Conservation (phyloP, 2,888 invertebrate species). For the Metallyticus violacea region DNA sequence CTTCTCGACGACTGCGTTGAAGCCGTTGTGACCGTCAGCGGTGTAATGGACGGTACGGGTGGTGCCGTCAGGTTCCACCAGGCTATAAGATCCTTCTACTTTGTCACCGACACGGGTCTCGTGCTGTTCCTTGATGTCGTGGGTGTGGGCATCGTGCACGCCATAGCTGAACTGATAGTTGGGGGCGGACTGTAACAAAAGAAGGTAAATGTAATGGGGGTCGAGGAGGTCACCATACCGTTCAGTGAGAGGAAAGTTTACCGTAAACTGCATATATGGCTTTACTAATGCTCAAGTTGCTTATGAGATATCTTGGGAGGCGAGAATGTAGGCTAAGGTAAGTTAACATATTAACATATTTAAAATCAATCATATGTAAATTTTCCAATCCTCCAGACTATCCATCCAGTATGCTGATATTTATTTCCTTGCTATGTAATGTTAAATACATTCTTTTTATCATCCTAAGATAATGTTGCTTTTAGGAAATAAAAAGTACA, state of each 20-base stretch:
- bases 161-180: background rate
- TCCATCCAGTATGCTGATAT: too few species aligned
- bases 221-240: background rate
- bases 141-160: background rate
- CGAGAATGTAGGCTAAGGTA: too few species aligned
- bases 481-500: too few species aligned
- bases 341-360: too few species aligned
- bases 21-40: constrained; percentile 50
- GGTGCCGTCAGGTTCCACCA: constrained; percentile 7
- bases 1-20: constrained; percentile 52
- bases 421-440: too few species aligned
- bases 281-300: background rate
- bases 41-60: constrained; percentile 56
- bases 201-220: too few species aligned
- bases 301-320: too few species aligned
- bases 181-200: background rate
- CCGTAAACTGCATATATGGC: background rate
- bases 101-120: background rate
- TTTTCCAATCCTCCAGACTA: too few species aligned
- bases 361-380: too few species aligned
- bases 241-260: background rate
- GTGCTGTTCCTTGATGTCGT: background rate
- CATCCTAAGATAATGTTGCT: too few species aligned
- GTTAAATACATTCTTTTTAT: too few species aligned
- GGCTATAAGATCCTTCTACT: background rate